These are phyloP conservation scores for Enoplosus armatus DNA, from an alignment of 2,797 vertebrate genomes.

Conservation along the genomic window DNA sequence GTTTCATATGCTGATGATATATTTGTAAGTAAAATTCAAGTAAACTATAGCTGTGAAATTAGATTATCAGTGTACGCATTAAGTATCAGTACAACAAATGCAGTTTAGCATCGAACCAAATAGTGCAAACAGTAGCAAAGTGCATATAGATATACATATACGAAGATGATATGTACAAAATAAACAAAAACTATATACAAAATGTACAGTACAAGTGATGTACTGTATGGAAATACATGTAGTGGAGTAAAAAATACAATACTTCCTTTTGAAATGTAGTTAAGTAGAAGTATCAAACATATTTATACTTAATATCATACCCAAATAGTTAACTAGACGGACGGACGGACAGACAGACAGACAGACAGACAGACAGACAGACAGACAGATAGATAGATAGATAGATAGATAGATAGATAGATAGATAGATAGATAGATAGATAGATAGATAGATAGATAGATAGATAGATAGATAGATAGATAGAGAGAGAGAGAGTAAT, in stretches of 20 bases:
- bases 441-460: conserved; percentile 34
- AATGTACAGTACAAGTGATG: no score
- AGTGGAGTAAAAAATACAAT: neutral
- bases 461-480: conserved; percentile 10
- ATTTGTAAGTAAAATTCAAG: neutral
- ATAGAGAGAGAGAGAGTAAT: conserved; percentile 19
- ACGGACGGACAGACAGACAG: no score
- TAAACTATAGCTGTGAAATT: neutral
- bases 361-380: conserved; percentile 4
- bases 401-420: neutral
- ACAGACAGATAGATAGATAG: neutral
- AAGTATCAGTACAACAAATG: neutral
- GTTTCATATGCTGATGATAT: neutral
- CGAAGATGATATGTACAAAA: neutral
- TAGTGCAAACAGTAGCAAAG: neutral
- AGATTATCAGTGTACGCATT: neutral
- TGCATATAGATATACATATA: neutral
- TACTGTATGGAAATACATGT: neutral
- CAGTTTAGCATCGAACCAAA: neutral
- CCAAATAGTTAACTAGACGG: no score
- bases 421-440: conserved; percentile 1
- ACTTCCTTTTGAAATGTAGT: neutral
- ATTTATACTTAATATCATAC: neutral
- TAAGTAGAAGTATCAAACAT: neutral
- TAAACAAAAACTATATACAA: no score